Evolutionary conservation across 2,113 vertebrate genomes (phyloP), one percentile per base, ranked within the genome.

Genomic region (Phrynosoma blainvillii): DNA sequence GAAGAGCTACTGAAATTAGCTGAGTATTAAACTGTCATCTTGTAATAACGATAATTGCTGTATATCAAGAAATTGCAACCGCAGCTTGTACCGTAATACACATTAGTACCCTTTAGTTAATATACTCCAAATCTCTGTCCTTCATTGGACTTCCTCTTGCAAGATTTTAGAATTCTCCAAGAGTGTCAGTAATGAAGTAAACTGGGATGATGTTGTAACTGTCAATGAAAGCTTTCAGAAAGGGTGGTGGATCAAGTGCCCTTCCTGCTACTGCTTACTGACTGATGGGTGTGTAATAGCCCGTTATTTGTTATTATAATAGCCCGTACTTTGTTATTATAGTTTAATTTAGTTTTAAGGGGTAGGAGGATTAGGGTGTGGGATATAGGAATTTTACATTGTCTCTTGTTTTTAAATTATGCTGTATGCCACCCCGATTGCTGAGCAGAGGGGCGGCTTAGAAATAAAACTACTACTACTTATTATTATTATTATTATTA

Each of bases 31-130:
- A 25, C 74, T 88, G 73, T 78, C 74, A 70, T 70, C 59, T 56
- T 88, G 75, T 78, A 88, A 83, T 88, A 84, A 84, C 23, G 56
- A 78, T 84, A 54, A 88, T 84, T 82, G 87, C 87, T 88, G 47
- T 9, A n/a, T 76, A 68, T 76, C 62, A 70, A 83, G 42, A 88
- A 83, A 65, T 30, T 82, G 78, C 68, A 16, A 18, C 47, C n/a
- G 21, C 71, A 75, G 56, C 70, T 42, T 70, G 42, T 70, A 56
- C 23, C 40, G 65, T 54, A 68, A 88, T 83, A 54, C 73, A 66
- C 80, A 83, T 88, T 83, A 83, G 71, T 78, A 47, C 81, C 59
- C 42, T 77, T 88, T 68, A 78, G 81, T 84, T 84, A 70, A 83
- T 78, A 84, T 78, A 78, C 87, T 77, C 78, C 42, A 78, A 16